Conservation (phyloP, 2,113 vertebrate species). For the Ameiurus melas region DNA sequence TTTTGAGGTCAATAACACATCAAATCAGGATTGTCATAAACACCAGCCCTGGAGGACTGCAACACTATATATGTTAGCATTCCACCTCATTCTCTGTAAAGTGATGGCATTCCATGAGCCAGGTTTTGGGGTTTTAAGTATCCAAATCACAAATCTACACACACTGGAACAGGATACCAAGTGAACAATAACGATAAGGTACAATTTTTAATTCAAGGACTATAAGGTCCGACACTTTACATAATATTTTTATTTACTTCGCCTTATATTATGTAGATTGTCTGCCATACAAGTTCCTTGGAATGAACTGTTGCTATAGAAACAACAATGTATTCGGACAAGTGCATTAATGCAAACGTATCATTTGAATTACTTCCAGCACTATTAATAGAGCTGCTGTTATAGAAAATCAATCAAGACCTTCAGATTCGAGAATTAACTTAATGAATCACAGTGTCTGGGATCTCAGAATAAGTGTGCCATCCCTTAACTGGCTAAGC, state of each 20-base stretch:
- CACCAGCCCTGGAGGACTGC: background rate
- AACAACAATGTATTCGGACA: background rate
- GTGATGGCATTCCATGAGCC: background rate
- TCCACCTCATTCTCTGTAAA: background rate
- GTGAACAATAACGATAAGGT: background rate
- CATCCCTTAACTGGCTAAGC: background rate
- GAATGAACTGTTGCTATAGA: background rate
- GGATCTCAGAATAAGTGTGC: background rate
- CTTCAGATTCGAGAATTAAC: background rate
- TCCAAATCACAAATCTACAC: background rate
- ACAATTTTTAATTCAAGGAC: background rate
- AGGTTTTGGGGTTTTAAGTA: background rate
- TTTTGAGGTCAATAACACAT: slow-evolving; percentile 7
- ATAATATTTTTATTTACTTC: background rate
- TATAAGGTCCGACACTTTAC: background rate
- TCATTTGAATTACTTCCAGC: background rate
- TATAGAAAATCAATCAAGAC: background rate
- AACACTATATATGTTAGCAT: background rate
- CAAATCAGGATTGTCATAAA: background rate
- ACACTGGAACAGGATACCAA: background rate
- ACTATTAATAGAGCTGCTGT: background rate
- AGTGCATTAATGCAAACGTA: background rate
- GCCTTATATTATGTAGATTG: background rate
- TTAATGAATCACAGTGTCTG: background rate
- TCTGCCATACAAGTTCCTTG: background rate